Evolutionary conservation across 2,113 vertebrate species (phyloP).

Genomic region (Papio anubis): DNA sequence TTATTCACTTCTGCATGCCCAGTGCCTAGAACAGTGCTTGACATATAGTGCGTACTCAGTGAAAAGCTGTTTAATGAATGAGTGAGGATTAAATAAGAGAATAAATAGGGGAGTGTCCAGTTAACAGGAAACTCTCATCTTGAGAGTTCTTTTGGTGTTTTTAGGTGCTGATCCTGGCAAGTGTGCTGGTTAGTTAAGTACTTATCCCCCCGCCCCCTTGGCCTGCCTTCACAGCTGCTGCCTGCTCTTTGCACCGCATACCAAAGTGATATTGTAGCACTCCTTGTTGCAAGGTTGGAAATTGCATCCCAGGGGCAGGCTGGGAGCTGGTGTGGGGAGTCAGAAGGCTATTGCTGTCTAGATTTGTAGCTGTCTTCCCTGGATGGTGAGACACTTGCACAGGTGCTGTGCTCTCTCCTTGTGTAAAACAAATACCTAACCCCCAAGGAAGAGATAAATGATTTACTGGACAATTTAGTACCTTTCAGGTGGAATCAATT

Average conservation of each 20-base stretch:
- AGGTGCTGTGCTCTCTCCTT: neutral
- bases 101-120: neutral
- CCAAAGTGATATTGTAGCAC: neutral
- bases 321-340: neutral
- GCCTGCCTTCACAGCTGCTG: neutral
- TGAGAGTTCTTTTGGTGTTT: neutral
- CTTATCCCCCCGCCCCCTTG: neutral
- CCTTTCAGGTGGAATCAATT: neutral
- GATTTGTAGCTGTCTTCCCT: neutral
- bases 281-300: neutral
- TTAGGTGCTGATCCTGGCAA: neutral
- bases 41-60: neutral
- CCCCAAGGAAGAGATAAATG: neutral
- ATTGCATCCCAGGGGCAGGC: neutral
- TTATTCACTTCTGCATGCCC: neutral
- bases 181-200: neutral
- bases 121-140: neutral
- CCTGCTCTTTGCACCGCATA: neutral
- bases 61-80: neutral
- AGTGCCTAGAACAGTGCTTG: neutral
- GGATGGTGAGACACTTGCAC: neutral
- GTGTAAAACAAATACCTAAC: neutral
- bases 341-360: neutral
- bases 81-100: neutral
- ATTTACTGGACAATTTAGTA: neutral